A percentile compares a stretch with the other conserved stretches of the same genome.
Conservation (phyloP, 2,888 invertebrate species). For the Hirtodrosophila histrioides region DNA sequence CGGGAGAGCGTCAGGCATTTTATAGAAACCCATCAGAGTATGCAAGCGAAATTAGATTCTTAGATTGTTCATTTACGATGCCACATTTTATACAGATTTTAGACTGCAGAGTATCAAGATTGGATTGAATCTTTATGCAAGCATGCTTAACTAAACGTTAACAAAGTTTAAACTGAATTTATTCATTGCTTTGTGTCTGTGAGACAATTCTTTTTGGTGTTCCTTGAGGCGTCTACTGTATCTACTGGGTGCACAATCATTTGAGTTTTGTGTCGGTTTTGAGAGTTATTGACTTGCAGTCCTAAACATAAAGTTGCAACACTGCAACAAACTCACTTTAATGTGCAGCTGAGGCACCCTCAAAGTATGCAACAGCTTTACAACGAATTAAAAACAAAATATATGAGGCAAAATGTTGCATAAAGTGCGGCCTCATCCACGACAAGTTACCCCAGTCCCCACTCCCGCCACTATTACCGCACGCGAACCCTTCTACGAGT, state of each 20-base stretch:
- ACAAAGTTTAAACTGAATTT: too few species aligned
- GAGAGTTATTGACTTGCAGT: background rate
- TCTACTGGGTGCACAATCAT: too few species aligned
- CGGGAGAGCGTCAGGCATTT: constrained; percentile 9
- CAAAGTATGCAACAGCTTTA: constrained; percentile 43
- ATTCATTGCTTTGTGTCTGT: too few species aligned
- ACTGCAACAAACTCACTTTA: constrained; percentile 50
- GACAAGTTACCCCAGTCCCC: constrained; percentile 10
- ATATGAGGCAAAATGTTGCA: constrained; percentile 53
- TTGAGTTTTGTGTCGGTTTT: background rate
- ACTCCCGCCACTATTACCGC: constrained; percentile 1
- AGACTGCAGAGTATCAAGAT: background rate
- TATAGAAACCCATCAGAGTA: background rate
- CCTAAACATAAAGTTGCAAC: constrained; percentile 22
- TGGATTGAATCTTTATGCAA: too few species aligned
- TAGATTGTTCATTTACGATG: background rate
- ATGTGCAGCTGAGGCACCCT: constrained; percentile 32
- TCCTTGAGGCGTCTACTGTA: too few species aligned
- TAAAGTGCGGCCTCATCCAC: constrained; percentile 37
- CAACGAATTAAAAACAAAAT: constrained; percentile 51
- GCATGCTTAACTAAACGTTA: too few species aligned
- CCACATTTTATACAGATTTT: background rate
- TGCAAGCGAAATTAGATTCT: constrained; percentile 2
- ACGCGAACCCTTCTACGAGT: background rate
- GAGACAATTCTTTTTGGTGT: too few species aligned